A percentile compares a stretch with the other conserved stretches of the same genome.
phyloP scores from a whole-genome alignment of 2,888 invertebrate species.

The Drosophila affinis region DNA sequence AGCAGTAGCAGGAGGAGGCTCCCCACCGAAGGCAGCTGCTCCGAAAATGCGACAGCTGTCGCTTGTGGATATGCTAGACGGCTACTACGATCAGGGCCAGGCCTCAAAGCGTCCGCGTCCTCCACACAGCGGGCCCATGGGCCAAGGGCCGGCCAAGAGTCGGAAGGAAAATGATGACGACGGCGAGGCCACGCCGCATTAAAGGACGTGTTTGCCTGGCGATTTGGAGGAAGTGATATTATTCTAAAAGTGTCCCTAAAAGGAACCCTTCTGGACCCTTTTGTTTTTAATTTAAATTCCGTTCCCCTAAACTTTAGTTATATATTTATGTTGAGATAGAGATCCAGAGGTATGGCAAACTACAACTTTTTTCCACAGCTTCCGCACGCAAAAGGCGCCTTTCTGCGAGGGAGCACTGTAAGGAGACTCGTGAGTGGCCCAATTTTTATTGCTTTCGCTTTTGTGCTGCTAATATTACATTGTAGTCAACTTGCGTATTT shows the following conservation, averaged over 20 bases:
- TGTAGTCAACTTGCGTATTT: no score
- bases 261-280: no score
- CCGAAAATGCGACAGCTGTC: conserved; percentile 67
- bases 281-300: no score
- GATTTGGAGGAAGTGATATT: conserved; percentile 30
- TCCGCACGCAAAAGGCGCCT: no score
- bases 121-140: conserved; percentile 34
- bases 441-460: no score
- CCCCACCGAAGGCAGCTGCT: background rate
- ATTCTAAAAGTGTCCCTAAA: conserved; percentile 7
- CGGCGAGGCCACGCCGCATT: background rate
- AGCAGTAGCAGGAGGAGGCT: background rate
- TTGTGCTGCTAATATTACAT: no score
- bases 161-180: conserved; percentile 61
- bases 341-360: no score
- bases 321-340: no score
- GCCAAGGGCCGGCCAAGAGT: conserved; percentile 48
- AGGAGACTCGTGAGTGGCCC: no score
- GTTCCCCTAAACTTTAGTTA: no score
- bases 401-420: no score
- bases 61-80: conserved; percentile 82
- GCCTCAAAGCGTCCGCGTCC: conserved; percentile 56
- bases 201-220: background rate
- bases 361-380: no score
- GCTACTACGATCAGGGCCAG: conserved; percentile 74